Base-by-base conservation (phyloP, 2,888 invertebrate species). In the Drosophila testacea region DNA sequence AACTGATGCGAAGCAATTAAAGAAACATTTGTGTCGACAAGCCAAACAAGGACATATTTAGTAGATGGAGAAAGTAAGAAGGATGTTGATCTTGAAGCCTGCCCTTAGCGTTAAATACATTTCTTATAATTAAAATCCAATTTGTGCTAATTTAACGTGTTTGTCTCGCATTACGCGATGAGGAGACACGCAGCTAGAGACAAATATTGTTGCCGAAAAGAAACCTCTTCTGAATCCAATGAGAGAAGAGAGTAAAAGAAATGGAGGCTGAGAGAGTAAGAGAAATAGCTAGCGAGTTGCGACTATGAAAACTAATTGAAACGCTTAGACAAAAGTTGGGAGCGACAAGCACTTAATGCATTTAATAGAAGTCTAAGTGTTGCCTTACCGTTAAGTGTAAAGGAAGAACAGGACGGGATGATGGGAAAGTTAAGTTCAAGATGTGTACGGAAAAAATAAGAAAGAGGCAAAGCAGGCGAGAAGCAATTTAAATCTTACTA, bases 401-500 rank as follows among this genome's bases (percentile, higher is more conserved):
- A 52, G 56, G 48, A 47, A 32, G 46, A 32, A 28, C 4, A 28
- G 38, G 32, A n/a, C 22, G 32, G 16, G 27, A 41, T 6, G 16
- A 38, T 6, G 44, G 7, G 9, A 0, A 42, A 34, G 52, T 27
- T 47, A 44, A 38, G 62, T 74, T 62, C 71, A 74, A 74, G 52
- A 64, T 69, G 46, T 56, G 50, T 6, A 9, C 50, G 41, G 68
- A 48, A 50, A 44, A 46, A 61, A 44, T 47, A 55, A 38, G 28
- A 10, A 36, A 47, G 55, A 47, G 48, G 27, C 16, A 75, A 73
- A 73, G 71, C 66, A 79, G 81, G 81, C 80, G 77, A 81, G 83
- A 89, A 86, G 86, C 89, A 86, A 90, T 91, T 91, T 91, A 91
- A 91, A 91, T 91, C 91, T 90, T 85, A 87, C 91, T 91, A 90